Evolutionary conservation across 2,888 invertebrate species (phyloP), one percentile per base, ranked within the genome.

Genomic region (Agriotes lineatus): DNA sequence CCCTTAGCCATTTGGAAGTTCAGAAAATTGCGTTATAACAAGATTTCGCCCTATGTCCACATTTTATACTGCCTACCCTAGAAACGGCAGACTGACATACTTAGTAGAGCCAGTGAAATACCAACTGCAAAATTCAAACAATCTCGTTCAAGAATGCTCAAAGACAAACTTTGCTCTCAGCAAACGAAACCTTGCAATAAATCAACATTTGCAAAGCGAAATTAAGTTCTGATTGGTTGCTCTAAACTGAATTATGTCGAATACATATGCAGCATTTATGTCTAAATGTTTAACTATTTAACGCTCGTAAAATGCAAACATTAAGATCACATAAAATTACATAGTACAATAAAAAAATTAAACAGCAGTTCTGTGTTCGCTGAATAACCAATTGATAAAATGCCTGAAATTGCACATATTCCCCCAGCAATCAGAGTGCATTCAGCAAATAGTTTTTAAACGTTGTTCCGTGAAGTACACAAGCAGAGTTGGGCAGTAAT

Each of bases 101-200:
- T 30, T 33, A 52, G 52, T 52, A 19, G 10, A n/a, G 52, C 12
- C 10, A 3, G n/a, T n/a, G n/a, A n/a, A n/a, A n/a, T n/a, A n/a
- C n/a, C n/a, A n/a, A n/a, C n/a, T n/a, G n/a, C 52, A 62, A 54
- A n/a, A 62, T 62, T 62, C 44, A 42, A 54, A 62, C 62, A 62
- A 62, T 62, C 50, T 50, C 42, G 1, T 9, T 18, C 39, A 54
- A 62, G 48, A 65, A 65, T 58, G 58, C 57, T 58, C 14, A 18
- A 18, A 45, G 19, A 12, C 37, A 58, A 58, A 58, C 58, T 65
- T 57, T 56, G 39, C 54, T 54, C 61, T 50, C 50, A 37, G 58
- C 37, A 65, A 63, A 63, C 45, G 44, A 20, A 48, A 58, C 50
- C 42, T 65, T 63, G 14, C 48, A 37, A 25, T 58, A 58, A 64